Evolutionary conservation across 1,140 invertebrate genomes (phyloP).

Genomic region (Caenorhabditis brenneri): DNA sequence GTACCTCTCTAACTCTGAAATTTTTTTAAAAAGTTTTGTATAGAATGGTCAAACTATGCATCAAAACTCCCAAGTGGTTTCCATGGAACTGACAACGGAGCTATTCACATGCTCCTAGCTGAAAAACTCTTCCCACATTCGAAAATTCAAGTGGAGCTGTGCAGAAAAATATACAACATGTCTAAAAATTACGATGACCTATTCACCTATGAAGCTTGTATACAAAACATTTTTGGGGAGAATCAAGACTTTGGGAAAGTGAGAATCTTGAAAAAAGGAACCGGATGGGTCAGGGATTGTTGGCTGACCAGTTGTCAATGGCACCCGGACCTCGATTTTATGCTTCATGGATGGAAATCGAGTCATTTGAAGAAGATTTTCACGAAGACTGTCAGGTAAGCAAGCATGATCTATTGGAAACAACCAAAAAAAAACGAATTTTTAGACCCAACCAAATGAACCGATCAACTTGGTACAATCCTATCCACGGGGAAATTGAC

Average conservation of each 20-base stretch:
- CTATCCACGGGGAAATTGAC: background rate
- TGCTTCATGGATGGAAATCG: constrained; percentile 43
- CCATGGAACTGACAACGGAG: constrained; percentile 44
- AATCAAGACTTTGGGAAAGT: background rate
- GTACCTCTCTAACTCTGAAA: background rate
- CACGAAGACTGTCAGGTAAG: no score
- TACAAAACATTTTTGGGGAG: background rate
- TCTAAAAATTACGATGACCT: background rate
- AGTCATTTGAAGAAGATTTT: background rate
- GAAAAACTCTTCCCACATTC: background rate
- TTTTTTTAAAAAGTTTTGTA: background rate
- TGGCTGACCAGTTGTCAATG: constrained; percentile 15
- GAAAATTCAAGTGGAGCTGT: background rate
- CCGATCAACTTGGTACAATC: background rate
- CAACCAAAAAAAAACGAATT: background rate
- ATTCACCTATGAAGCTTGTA: constrained; percentile 6
- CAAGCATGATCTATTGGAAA: background rate
- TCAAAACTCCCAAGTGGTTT: background rate
- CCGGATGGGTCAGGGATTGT: background rate
- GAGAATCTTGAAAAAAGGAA: constrained; percentile 22
- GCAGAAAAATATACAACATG: background rate
- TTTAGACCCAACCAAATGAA: background rate
- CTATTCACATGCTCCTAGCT: background rate
- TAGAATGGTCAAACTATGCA: constrained; percentile 34
- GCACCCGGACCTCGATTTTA: background rate